Conservation (phyloP, 2,113 vertebrate species). For the Cercocebus atys region DNA sequence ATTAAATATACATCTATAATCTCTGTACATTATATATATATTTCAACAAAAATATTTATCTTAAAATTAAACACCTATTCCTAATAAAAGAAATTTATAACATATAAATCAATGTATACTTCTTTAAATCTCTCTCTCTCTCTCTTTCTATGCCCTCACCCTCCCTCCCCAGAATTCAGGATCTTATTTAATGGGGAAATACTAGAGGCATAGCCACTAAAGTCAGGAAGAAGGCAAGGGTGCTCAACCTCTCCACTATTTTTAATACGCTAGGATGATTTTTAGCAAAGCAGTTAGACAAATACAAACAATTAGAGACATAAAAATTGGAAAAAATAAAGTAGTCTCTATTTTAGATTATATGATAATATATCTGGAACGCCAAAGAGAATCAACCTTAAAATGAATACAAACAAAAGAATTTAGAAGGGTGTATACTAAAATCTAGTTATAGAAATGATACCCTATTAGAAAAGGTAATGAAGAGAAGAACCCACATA, state of each 20-base stretch:
- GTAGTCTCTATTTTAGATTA: background rate
- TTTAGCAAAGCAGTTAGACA: background rate
- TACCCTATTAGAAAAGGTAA: background rate
- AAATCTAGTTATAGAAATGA: background rate
- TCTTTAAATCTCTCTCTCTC: background rate
- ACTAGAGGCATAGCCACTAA: background rate
- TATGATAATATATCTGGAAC: background rate
- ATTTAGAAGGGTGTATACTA: background rate
- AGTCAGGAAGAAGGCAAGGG: background rate
- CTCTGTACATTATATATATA: background rate
- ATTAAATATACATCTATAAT: background rate
- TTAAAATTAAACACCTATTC: background rate
- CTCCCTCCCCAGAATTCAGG: background rate
- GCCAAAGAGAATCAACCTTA: background rate
- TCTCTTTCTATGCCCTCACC: background rate
- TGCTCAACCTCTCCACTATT: background rate
- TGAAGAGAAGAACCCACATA: background rate
- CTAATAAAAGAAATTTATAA: background rate
- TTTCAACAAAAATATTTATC: conserved; percentile 19
- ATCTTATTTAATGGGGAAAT: background rate
- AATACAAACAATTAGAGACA: background rate
- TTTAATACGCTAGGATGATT: background rate
- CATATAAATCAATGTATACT: background rate
- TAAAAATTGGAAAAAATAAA: conserved; percentile 16
- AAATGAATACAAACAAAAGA: background rate